Evolutionary conservation across 2,113 vertebrate genomes (phyloP), one percentile per base, ranked within the genome.

Genomic region (Neoarius graeffei): DNA sequence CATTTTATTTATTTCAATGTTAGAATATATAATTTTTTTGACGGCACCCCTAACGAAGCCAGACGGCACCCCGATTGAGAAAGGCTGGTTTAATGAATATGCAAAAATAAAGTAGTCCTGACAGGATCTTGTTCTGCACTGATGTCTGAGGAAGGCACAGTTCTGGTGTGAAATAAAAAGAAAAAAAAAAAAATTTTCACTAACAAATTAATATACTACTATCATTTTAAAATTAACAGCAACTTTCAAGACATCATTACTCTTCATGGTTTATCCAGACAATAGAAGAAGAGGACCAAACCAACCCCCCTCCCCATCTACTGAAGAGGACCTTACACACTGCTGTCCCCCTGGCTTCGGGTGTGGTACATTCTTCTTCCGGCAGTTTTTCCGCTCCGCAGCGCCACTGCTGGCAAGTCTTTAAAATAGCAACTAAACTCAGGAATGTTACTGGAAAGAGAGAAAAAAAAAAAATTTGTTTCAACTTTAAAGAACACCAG

Each of bases 351-450:
- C 92, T 99, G 98, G 94, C 98, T 99, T 91, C 98, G 95, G 91
- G 98, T 99, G 93, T 99, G 98, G 95, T 99, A 99, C 84, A 97
- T 99, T 90, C 98, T 93, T 79, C 97, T 96, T 87, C 98, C 98
- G 64, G 98, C 98, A 0, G 97, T 99, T 94, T 99, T 99, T 84
- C 98, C 98, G 67, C 99, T 99, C 92, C 98, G 96, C 83, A 99
- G 94, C 90, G 98, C 97, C 91, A 99, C 98, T 0, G 97, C 98
- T 1, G 98, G 98, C 93, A 99, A 66, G 88, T 98, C 98, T 93
- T 99, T 99, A 95, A 99, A 99, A 94, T 98, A 99, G 94, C 98
- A 97, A 96, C 97, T 99, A 93, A 99, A 99, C 95, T 98, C 97
- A 83, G 98, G 95, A 91, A 99, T 98, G 94, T 99, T 99, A 92